Evolutionary conservation across 2,797 vertebrate genomes (phyloP).

Genomic region (Triplophysa yarkandensis): DNA sequence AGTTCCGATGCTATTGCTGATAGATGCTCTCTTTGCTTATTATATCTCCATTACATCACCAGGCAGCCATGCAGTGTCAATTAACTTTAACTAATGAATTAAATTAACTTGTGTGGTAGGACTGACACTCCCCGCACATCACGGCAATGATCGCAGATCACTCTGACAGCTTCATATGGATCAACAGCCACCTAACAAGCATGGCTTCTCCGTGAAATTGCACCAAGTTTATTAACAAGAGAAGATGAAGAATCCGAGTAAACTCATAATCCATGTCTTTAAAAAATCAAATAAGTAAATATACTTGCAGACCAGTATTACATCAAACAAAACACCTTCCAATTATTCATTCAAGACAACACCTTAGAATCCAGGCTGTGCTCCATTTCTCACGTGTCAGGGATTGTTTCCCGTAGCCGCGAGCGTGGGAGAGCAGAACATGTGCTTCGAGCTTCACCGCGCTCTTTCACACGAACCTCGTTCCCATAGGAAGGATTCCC

Average conservation of each 20-base stretch:
- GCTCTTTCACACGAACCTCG: constrained; percentile 21
- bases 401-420: constrained; percentile 18
- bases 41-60: constrained; percentile 43
- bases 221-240: constrained; percentile 19
- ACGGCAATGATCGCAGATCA: constrained; percentile 34
- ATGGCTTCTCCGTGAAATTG: background rate
- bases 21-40: constrained; percentile 23
- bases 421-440: constrained; percentile 49
- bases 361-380: constrained; percentile 21
- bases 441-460: constrained; percentile 40
- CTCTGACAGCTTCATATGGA: constrained; percentile 42
- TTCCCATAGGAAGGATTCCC: constrained; percentile 43
- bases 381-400: constrained; percentile 31
- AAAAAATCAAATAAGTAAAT: no score
- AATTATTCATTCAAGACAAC: constrained; percentile 10
- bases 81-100: constrained; percentile 50
- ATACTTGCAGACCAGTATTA: background rate
- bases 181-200: constrained; percentile 43
- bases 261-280: no score
- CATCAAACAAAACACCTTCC: background rate
- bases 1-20: constrained; percentile 25
- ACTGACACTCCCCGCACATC: constrained; percentile 42
- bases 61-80: constrained; percentile 48
- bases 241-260: background rate
- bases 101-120: constrained; percentile 48